Conservation (phyloP, 2,113 vertebrate species). For the Rhagologus leucostigma region DNA sequence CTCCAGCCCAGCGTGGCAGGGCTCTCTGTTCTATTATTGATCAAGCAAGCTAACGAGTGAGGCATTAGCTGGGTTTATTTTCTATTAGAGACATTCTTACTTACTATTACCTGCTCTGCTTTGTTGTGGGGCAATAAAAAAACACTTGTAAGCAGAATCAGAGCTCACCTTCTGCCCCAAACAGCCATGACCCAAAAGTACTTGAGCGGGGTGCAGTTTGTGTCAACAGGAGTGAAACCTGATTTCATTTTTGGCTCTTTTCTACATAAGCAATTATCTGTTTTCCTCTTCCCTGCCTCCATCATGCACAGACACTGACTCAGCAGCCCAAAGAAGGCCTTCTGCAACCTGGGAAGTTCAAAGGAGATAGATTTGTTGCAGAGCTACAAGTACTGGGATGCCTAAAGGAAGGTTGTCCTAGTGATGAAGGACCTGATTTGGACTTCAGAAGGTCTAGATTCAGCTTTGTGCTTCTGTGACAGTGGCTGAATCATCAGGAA, state of each 20-base stretch:
- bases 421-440: neutral
- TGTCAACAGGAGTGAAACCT: neutral
- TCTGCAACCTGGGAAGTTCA: neutral
- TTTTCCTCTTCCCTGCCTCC: neutral
- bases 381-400: neutral
- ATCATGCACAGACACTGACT: neutral
- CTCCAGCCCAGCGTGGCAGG: neutral
- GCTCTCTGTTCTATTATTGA: neutral
- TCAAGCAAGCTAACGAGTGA: neutral
- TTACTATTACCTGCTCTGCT: neutral
- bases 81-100: neutral
- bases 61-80: constrained; percentile 9
- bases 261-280: neutral
- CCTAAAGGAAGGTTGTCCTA: neutral
- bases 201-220: neutral
- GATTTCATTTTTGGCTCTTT: neutral
- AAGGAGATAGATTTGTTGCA: neutral
- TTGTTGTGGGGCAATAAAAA: neutral
- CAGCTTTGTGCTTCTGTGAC: neutral
- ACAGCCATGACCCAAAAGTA: neutral
- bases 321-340: neutral
- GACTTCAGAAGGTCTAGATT: constrained; percentile 9
- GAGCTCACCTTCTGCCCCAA: neutral
- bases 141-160: neutral
- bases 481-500: neutral